Conservation (phyloP, 2,888 invertebrate genomes). For the Nemoura dubitans region DNA sequence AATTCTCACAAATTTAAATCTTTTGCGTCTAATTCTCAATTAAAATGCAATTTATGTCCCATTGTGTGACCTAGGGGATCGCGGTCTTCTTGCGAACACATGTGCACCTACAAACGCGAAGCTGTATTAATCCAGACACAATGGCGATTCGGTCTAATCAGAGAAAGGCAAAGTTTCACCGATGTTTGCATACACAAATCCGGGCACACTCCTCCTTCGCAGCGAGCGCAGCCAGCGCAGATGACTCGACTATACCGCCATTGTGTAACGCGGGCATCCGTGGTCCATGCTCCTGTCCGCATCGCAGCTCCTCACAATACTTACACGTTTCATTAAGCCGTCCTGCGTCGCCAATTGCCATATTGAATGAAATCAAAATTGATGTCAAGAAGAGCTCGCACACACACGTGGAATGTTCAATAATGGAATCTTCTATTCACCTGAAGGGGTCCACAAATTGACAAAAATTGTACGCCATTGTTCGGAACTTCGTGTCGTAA, state of each 20-base stretch:
- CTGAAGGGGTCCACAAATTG: slow-evolving; percentile 12
- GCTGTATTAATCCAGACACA: not conserved
- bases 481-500: not conserved
- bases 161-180: not conserved
- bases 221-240: too few relatives aligned
- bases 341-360: not conserved
- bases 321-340: not conserved
- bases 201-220: not conserved
- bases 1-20: not conserved
- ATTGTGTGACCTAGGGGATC: not conserved
- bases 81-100: not conserved
- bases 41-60: not conserved
- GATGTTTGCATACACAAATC: slow-evolving; percentile 7
- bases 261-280: not conserved
- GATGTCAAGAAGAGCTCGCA: not conserved
- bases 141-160: not conserved
- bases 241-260: not conserved
- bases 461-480: not conserved
- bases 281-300: not conserved
- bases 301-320: too few relatives aligned
- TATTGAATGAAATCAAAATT: not conserved
- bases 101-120: not conserved
- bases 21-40: not conserved
- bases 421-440: not conserved
- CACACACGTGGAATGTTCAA: not conserved